Base-by-base conservation (phyloP, 2,113 vertebrate species). In the Murina feae region DNA sequence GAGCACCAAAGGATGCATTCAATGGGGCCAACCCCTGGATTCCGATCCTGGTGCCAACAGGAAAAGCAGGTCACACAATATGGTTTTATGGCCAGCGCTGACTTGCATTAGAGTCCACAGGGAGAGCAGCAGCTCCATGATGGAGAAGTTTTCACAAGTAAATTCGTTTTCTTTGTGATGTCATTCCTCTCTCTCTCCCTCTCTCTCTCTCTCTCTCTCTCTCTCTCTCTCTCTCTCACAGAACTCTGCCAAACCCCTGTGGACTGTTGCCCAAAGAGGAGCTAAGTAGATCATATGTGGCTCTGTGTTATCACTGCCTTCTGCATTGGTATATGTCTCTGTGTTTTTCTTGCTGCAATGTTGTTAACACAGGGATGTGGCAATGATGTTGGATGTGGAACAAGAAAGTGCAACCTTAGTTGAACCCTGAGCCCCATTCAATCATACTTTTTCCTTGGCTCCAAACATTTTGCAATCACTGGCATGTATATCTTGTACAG, bases 11-110 rank as follows among this genome's bases (percentile, higher is more conserved):
- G 49, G 3, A 17, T 4, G 11, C 58, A 4, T 25, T 21, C 63
- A 44, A 0, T 3, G 17, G 9, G 16, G 28, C 30, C 51, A 1
- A 0, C 18, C 13, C n/a, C 30, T 78, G 37, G 25, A 11, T 35
- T 84, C 37, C 16, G 5, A 20, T 47, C 32, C 11, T 3, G 2
- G 58, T 47, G 37, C 32, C 44, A 12, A 4, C 28, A 44, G 14
- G 7, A 11, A 72, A 44, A 69, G 44, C 1, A 14, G 84, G 16
- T n/a, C 80, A n/a, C 5, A 4, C 2, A 2, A 6, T 4, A 0
- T 20, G 68, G 30, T 16, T 42, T 89, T 47, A 28, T 30, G 28
- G 30, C 9, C 42, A 16, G 28, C 51, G 5, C 44, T 28, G 42
- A 16, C 30, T 53, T 86, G n/a, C 78, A 16, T 32, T 17, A 69